phyloP scores from a whole-genome alignment of 2,797 vertebrate genomes.

The Rhinella marina region DNA sequence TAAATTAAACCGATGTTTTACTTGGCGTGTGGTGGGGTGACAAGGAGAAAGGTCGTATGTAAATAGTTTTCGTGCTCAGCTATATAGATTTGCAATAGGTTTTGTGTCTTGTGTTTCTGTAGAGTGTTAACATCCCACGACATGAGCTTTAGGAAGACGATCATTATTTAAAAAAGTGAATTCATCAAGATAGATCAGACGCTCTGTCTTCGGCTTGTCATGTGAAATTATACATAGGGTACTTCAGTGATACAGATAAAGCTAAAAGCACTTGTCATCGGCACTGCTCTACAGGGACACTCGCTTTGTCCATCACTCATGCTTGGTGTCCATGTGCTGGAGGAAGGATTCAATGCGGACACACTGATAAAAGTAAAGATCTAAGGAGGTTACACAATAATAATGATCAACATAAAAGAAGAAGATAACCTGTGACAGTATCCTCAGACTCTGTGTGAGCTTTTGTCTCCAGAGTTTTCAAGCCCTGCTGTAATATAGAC shows the following conservation, averaged over 20 bases:
- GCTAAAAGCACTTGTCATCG: conserved; percentile 14
- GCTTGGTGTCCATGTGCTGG: background rate
- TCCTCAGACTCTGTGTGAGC: background rate
- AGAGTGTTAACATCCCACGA: background rate
- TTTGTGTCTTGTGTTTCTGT: background rate
- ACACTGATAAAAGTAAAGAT: background rate
- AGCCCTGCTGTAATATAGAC: background rate
- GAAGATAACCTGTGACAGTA: background rate
- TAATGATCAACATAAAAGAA: background rate
- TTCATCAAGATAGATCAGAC: background rate
- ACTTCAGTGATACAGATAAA: conserved; percentile 25
- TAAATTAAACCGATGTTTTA: too few species aligned
- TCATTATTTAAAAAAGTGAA: background rate
- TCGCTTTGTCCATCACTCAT: conserved; percentile 7
- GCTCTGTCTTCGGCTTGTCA: conserved; percentile 15
- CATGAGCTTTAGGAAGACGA: background rate
- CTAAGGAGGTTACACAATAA: background rate
- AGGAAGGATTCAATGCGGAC: background rate
- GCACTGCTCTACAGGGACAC: conserved; percentile 9
- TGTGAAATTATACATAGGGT: conserved; percentile 8
- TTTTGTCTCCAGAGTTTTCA: background rate
- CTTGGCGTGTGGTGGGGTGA: background rate
- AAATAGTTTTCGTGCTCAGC: background rate
- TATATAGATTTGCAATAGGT: background rate
- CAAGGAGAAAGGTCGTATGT: background rate